phyloP scores from a whole-genome alignment of 2,113 vertebrate species.

The Lampris megalopsis region DNA sequence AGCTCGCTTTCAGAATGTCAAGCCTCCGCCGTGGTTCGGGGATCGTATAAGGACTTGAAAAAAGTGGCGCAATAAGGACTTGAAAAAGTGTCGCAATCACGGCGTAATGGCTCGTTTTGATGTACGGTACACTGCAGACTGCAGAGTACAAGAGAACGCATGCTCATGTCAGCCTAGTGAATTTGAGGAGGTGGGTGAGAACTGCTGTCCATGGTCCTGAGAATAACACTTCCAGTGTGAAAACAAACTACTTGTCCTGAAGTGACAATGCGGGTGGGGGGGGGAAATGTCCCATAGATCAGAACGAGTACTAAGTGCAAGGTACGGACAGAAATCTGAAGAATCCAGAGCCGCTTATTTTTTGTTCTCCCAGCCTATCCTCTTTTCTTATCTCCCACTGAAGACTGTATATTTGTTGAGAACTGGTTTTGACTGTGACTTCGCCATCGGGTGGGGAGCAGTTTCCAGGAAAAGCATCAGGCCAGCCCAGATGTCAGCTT shows the following conservation, averaged over 20 bases:
- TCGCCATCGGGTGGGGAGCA: slow-evolving; percentile 55
- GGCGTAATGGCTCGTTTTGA: no score
- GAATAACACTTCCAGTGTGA: neutral
- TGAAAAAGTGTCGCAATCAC: no score
- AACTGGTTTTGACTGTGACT: slow-evolving; percentile 57
- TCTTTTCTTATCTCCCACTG: slow-evolving; percentile 43
- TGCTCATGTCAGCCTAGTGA: neutral
- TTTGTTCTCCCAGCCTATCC: slow-evolving; percentile 40
- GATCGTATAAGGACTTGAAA: no score
- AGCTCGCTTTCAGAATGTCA: no score
- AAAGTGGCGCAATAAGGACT: no score
- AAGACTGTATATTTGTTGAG: slow-evolving; percentile 54
- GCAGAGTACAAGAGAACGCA: neutral
- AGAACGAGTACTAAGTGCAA: neutral
- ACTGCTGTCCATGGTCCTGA: neutral
- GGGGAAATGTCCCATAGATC: neutral
- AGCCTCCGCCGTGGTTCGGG: no score
- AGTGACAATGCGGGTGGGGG: no score
- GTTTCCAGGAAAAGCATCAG: slow-evolving; percentile 73
- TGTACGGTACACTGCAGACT: no score
- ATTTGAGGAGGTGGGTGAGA: neutral
- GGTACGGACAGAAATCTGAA: neutral
- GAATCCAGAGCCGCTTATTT: neutral
- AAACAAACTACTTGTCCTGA: neutral
- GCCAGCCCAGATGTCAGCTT: slow-evolving; percentile 77